A percentile compares a stretch with the other conserved stretches of the same genome.
Conservation (phyloP, 2,113 vertebrate species). For the Lutjanus erythropterus region DNA sequence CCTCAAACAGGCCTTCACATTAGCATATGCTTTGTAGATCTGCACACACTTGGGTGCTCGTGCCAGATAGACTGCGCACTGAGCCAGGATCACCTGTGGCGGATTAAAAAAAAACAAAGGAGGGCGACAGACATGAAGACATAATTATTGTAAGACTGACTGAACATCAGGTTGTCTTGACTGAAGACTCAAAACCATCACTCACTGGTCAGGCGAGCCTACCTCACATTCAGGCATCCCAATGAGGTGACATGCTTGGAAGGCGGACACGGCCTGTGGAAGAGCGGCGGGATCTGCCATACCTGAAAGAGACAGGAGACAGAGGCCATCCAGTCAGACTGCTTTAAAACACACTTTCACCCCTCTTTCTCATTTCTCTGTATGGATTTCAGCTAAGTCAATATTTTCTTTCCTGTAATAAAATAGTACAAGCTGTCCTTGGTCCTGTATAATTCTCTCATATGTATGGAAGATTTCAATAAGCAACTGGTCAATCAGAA, state of each 20-base stretch:
- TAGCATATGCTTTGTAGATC: conserved; percentile 91
- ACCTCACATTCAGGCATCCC: conserved; percentile 99
- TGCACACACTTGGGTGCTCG: conserved; percentile 94
- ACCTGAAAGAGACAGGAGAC: conserved; percentile 81
- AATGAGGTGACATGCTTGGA: conserved; percentile 97
- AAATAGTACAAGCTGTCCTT: not conserved
- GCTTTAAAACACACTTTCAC: not conserved
- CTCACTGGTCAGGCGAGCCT: conserved; percentile 40
- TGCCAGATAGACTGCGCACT: conserved; percentile 93
- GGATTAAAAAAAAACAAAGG: conserved; percentile 11
- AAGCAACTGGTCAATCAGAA: not conserved
- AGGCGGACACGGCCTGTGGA: conserved; percentile 94
- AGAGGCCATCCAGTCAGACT: not conserved
- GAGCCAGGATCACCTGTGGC: conserved; percentile 94
- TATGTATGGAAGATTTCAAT: not conserved
- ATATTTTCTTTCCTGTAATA: not conserved
- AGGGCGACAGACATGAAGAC: not conserved
- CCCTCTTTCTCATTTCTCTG: not conserved
- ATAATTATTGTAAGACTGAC: not conserved
- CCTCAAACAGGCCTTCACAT: conserved; percentile 91
- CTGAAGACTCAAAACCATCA: not conserved
- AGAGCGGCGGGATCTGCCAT: conserved; percentile 94
- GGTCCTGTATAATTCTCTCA: not conserved
- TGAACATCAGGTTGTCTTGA: too few relatives aligned
- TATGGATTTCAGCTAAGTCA: not conserved